Base-by-base conservation (phyloP, 1,140 invertebrate genomes). In the Drosophila pectinifera region DNA sequence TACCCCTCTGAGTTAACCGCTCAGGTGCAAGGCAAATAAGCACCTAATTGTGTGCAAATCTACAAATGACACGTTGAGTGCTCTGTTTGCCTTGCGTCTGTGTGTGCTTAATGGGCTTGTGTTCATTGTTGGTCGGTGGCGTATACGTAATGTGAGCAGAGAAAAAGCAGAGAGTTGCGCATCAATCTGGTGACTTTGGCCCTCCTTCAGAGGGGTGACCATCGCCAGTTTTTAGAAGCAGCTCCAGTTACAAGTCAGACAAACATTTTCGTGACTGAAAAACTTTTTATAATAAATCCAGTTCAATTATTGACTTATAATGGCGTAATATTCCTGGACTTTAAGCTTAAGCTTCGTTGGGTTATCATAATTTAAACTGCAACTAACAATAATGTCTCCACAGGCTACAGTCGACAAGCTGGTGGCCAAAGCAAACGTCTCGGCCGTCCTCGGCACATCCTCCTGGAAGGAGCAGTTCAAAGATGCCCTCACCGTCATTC, bases 391-490 rank as follows among this genome's bases (percentile, higher is more conserved):
- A 36, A 18, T 55, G n/a, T 48, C 13, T 68, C 14, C 93, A 22
- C 94, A 98, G 97, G 98, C 97, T 92, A 98, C 98, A 46, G 98
- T 99, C 46, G 98, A 99, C 93, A 99, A 99, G 93, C 94, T 99
- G 90, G 96, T 99, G 63, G 97, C 99, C 93, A 96, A 98, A 90
- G 98, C 98, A 24, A 99, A 99, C 92, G 96, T 97, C 22, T 98
- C 98, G 7, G 94, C 98, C 69, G 95, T 98, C 46, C 96, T 99
- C 48, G 98, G 98, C 31, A 98, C 98, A 16, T 98, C 97, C 14
- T 98, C 98, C 0, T 99, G 99, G 99, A 98, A 96, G 93, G 98
- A 99, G 92, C 98, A 99, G 93, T 99, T 99, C 92, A 94, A 97
- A 78, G 98, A 99, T 93, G 99, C 98, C 10, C 93, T 99, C 59